phyloP scores from a whole-genome alignment of 2,797 vertebrate species.

The Scarus forsteni region DNA sequence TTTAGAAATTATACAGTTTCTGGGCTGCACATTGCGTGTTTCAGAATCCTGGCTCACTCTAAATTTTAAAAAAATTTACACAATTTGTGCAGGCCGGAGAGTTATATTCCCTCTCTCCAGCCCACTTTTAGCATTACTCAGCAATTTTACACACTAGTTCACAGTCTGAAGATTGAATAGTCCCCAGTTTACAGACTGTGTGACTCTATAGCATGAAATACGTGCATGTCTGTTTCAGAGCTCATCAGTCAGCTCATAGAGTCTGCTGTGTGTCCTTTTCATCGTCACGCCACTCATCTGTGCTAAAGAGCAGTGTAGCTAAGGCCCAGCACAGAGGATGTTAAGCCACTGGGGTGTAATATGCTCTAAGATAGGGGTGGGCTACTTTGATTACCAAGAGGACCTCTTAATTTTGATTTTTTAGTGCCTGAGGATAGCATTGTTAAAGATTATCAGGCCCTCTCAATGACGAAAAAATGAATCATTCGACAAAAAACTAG shows the following conservation, averaged over 20 bases:
- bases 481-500: no score
- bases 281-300: conserved; percentile 47
- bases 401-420: no score
- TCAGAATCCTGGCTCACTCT: conserved; percentile 49
- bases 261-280: conserved; percentile 41
- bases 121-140: conserved; percentile 41
- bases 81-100: conserved; percentile 23
- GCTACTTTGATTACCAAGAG: no score
- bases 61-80: conserved; percentile 39
- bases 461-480: no score
- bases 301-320: conserved; percentile 10
- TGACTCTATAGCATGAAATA: conserved; percentile 36
- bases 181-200: conserved; percentile 11
- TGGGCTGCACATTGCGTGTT: not conserved
- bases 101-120: conserved; percentile 17
- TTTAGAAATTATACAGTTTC: not conserved
- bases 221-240: conserved; percentile 39
- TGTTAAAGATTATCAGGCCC: no score
- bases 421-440: no score
- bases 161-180: conserved; percentile 26
- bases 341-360: conserved; percentile 11
- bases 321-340: conserved; percentile 2
- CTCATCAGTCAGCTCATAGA: conserved; percentile 24
- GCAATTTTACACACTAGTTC: conserved; percentile 50
- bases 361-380: conserved; percentile 1